phyloP scores from a whole-genome alignment of 1,140 invertebrate genomes.

The Meloidogyne floridensis region DNA sequence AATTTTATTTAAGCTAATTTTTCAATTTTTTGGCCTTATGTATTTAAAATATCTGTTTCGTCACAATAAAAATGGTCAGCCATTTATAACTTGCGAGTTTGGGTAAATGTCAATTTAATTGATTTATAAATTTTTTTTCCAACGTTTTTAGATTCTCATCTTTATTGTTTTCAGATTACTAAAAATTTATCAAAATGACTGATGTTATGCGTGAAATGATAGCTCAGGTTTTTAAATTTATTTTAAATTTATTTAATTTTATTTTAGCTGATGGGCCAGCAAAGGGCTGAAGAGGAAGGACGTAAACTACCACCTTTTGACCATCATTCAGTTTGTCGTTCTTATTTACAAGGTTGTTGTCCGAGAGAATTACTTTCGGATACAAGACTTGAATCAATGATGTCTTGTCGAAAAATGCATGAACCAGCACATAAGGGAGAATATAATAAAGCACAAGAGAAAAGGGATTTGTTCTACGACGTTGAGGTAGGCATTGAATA shows the following conservation, averaged over 20 bases:
- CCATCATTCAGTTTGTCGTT: slow-evolving; percentile 59
- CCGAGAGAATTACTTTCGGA: slow-evolving; percentile 60
- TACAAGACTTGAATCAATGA: slow-evolving; percentile 53
- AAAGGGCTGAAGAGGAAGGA: slow-evolving; percentile 59
- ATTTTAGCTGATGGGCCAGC: slow-evolving; percentile 41
- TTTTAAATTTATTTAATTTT: slow-evolving; percentile 23
- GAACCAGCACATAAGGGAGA: slow-evolving; percentile 64
- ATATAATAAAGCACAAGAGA: slow-evolving; percentile 55
- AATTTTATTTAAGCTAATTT: neutral
- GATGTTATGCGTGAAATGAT: slow-evolving; percentile 65
- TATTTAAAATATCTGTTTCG: no score
- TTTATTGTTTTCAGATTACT: neutral
- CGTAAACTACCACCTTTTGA: slow-evolving; percentile 59
- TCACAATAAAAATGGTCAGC: neutral
- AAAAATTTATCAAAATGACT: slow-evolving; percentile 49
- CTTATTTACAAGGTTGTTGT: slow-evolving; percentile 62
- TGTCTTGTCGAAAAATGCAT: slow-evolving; percentile 62
- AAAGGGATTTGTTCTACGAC: slow-evolving; percentile 63
- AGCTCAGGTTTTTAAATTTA: slow-evolving; percentile 52
- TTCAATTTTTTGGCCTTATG: neutral
- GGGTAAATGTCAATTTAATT: neutral
- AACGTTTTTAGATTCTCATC: neutral
- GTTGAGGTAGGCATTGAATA: slow-evolving; percentile 50
- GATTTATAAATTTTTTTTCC: neutral
- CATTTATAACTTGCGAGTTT: neutral